Base-by-base conservation (phyloP, 1,140 invertebrate genomes). In the Rhagoletis pomonella region DNA sequence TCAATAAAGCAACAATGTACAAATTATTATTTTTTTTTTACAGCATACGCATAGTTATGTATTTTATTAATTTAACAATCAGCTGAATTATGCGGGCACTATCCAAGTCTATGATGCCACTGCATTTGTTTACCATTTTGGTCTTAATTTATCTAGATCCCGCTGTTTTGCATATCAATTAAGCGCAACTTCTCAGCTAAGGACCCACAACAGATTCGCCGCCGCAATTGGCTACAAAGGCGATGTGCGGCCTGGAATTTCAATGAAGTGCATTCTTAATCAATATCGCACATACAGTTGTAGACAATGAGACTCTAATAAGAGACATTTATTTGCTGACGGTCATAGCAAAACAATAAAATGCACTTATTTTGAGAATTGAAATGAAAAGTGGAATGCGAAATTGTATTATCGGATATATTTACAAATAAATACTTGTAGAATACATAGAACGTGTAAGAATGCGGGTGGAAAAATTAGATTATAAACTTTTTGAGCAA, bases 111-210 rank as follows among this genome's bases (percentile, higher is more conserved):
- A 3, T 55, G 44, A 3, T 55, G 44, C 2, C 7, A 58, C 7
- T 5, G 47, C 19, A 55, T 55, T 81, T 55, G 47, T 50, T 81
- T 81, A 14, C 73, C 47, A 81, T 81, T 81, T 81, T 19, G 44
- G 73, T 81, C 50, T 4, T 55, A 81, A 58, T 55, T 81, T 81
- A 81, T 81, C 73, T 81, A 81, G 73, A 81, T 81, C 47, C 55
- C 14, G 47, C 73, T 55, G 47, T 10, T 81, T 50, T 55, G 73
- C 73, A 81, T 81, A 81, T 81, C 42, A 81, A 81, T 81, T n/a
- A n/a, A 81, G 17, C n/a, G 1, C 73, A 55, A 73, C 67, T 67
- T 67, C 29, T 44, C n/a, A 55, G 12, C 44, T 81, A 44, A 81
- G 73, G 73, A 81, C 44, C 29, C 44, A 14, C 50, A 10, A 55